phyloP scores from a whole-genome alignment of 2,113 vertebrate genomes.

The human region GRCh38 chr7:46304001-46304500 shows the following conservation, averaged over 20 bases:
- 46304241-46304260: neutral
- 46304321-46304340: neutral
- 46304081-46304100: neutral
- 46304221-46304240: neutral
- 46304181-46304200: neutral
- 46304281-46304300: neutral
- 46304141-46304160: neutral
- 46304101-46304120: neutral
- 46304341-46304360: neutral
- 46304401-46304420: neutral
- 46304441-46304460: neutral
- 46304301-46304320: neutral
- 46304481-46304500: neutral
- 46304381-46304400: neutral
- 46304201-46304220: rapidly evolving
- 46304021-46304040: neutral
- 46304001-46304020: neutral
- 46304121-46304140: neutral
- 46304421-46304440: neutral
- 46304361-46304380: neutral
- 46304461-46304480: neutral
- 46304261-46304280: neutral
- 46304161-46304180: neutral
- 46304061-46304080: neutral
- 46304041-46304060: neutral